phyloP scores from a whole-genome alignment of 2,797 vertebrate species.

The Halcyon smyrnensis region DNA sequence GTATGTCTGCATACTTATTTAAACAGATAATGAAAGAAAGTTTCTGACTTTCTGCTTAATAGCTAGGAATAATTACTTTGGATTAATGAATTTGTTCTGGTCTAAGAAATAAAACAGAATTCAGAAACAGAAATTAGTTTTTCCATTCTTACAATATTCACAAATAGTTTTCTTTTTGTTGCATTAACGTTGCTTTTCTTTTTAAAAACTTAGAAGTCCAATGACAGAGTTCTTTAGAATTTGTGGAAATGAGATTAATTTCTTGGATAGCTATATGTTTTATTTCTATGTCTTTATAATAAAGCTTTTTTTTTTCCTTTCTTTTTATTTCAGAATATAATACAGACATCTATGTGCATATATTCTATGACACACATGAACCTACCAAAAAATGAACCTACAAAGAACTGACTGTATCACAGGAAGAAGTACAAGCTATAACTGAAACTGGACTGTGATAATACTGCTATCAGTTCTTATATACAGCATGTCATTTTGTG shows the following conservation, averaged over 20 bases:
- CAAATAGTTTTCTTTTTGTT: neutral
- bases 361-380: neutral
- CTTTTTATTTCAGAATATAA: neutral
- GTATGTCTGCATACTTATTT: neutral
- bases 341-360: neutral
- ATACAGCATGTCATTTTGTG: neutral
- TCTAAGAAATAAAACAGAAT: neutral
- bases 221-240: neutral
- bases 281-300: neutral
- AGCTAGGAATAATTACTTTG: neutral
- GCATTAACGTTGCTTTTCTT: neutral
- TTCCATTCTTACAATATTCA: neutral
- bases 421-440: neutral
- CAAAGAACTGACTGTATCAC: neutral
- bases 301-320: fast-evolving
- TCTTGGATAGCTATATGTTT: neutral
- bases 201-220: neutral
- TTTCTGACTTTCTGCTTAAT: neutral
- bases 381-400: neutral
- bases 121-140: neutral
- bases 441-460: neutral
- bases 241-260: neutral
- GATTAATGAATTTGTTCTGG: neutral
- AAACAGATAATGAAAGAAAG: neutral
- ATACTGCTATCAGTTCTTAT: neutral